These are phyloP conservation scores for Atrichornis clamosus DNA, from an alignment of 2,113 vertebrate species.

Conservation along the genomic window DNA sequence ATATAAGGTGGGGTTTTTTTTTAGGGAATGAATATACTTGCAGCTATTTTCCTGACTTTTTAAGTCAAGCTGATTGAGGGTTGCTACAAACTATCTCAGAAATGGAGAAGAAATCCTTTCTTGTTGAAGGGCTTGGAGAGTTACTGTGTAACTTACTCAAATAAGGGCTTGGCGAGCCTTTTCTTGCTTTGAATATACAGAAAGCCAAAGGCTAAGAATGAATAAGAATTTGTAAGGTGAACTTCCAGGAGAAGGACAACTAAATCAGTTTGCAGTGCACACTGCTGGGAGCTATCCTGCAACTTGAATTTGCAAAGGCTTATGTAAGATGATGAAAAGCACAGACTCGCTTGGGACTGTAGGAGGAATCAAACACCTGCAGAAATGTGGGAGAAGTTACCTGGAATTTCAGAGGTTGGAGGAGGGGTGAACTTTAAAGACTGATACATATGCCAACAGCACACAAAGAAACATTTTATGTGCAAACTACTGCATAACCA, in stretches of 20 bases:
- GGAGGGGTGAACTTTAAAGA: background rate
- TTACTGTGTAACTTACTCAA: background rate
- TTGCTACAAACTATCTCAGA: background rate
- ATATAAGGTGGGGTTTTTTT: background rate
- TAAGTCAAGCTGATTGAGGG: accelerated
- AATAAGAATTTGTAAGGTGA: background rate
- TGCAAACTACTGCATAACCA: background rate
- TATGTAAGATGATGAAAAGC: background rate
- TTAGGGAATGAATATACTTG: background rate
- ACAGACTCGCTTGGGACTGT: background rate
- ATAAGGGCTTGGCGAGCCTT: background rate
- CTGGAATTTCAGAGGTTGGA: background rate
- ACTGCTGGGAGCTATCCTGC: background rate
- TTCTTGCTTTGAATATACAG: background rate
- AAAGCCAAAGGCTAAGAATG: background rate
- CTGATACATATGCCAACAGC: background rate
- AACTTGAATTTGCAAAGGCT: background rate
- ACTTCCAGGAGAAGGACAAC: background rate
- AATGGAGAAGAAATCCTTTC: background rate
- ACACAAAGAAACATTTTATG: background rate
- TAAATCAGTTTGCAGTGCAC: background rate
- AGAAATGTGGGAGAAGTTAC: background rate
- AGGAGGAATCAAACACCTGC: background rate
- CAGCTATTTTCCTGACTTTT: background rate
- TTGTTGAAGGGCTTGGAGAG: background rate